phyloP scores from a whole-genome alignment of 2,797 vertebrate species.

The Lepus townsendii region DNA sequence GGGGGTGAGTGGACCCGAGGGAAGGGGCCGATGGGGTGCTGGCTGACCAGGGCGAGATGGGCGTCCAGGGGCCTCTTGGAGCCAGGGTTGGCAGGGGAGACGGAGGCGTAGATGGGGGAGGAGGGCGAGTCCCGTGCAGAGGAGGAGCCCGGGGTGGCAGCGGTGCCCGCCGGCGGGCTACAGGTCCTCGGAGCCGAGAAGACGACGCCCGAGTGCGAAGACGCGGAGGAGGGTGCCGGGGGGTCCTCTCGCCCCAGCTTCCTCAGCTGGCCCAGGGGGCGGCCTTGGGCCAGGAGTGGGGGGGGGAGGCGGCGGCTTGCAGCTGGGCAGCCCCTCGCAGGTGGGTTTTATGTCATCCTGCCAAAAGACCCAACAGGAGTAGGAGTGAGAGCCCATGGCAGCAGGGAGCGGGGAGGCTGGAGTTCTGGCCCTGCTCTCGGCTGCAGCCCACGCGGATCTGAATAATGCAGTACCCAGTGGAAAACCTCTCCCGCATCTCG shows the following conservation, averaged over 20 bases:
- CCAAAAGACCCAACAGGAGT: slow-evolving; percentile 84
- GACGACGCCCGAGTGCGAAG: slow-evolving; percentile 94
- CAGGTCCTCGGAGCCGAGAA: slow-evolving; percentile 91
- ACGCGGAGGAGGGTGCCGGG: slow-evolving; percentile 91
- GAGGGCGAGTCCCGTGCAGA: slow-evolving; percentile 78
- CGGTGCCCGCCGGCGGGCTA: slow-evolving; percentile 77
- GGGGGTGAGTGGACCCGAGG: slow-evolving; percentile 95
- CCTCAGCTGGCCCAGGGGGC: slow-evolving; percentile 83
- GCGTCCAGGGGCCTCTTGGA: slow-evolving; percentile 86
- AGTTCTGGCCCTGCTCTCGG: not conserved
- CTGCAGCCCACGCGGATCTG: slow-evolving; percentile 17
- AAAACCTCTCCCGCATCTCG: slow-evolving; percentile 69
- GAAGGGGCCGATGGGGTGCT: slow-evolving; percentile 94
- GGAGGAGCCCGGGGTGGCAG: slow-evolving; percentile 70
- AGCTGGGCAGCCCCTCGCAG: slow-evolving; percentile 92
- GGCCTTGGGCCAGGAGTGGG: slow-evolving; percentile 78
- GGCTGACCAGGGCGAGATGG: slow-evolving; percentile 91
- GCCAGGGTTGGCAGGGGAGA: slow-evolving; percentile 79
- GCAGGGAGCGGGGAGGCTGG: not conserved
- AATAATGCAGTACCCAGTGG: slow-evolving; percentile 80
- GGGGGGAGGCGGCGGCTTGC: slow-evolving; percentile 92
- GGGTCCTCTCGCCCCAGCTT: slow-evolving; percentile 88
- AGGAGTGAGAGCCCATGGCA: slow-evolving; percentile 77
- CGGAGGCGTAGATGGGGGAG: slow-evolving; percentile 86
- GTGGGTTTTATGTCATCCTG: slow-evolving; percentile 94